phyloP scores from a whole-genome alignment of 2,888 invertebrate species.

The Pedicia rivosa region DNA sequence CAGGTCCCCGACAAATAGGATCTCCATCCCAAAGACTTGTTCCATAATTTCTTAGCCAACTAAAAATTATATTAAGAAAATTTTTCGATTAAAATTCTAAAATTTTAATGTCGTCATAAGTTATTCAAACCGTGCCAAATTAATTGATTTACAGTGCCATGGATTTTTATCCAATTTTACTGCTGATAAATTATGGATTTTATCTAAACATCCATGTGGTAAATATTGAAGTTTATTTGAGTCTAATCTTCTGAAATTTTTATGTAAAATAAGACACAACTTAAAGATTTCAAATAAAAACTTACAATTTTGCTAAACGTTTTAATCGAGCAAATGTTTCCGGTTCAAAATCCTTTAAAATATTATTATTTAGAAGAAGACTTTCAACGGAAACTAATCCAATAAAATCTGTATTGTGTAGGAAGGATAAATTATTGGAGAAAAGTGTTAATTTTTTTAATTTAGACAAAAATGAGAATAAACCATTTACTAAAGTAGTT shows the following conservation, averaged over 20 bases:
- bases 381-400: conserved; percentile 33
- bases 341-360: conserved; percentile 31
- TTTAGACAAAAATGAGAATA: conserved; percentile 31
- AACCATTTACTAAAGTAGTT: conserved; percentile 28
- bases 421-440: conserved; percentile 33
- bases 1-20: conserved; percentile 36
- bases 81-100: background rate
- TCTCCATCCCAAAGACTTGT: conserved; percentile 35
- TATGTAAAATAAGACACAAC: too few relatives aligned
- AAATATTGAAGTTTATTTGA: conserved; percentile 45
- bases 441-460: conserved; percentile 37
- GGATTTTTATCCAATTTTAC: conserved; percentile 45
- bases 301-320: conserved; percentile 33
- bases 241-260: too few relatives aligned
- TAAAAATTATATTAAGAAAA: conserved; percentile 12
- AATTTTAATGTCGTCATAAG: background rate
- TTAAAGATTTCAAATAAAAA: too few relatives aligned
- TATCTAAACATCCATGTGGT: conserved; percentile 41
- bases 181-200: conserved; percentile 36
- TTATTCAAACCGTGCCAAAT: conserved; percentile 37
- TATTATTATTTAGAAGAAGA: conserved; percentile 43
- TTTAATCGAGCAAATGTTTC: conserved; percentile 30
- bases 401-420: conserved; percentile 32
- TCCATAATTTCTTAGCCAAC: conserved; percentile 34
- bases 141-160: conserved; percentile 45